Evolutionary conservation across 2,113 vertebrate species (phyloP), one percentile per base, ranked within the genome.

Genomic region (Amphiprion percula): DNA sequence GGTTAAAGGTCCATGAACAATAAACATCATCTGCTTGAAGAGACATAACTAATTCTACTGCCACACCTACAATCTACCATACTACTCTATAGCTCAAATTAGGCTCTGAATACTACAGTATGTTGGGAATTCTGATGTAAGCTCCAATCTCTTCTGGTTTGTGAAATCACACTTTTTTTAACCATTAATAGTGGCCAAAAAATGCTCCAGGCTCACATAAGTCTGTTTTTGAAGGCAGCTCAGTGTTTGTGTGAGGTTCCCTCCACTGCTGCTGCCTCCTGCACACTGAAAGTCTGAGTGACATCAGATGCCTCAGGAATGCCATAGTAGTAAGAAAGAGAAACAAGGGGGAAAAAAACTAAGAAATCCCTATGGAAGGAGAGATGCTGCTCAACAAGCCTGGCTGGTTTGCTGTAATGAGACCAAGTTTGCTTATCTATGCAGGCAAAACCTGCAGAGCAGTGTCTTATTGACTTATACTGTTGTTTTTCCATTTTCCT

Each of bases 221-320:
- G 41, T 41, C 39, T 41, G 39, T 50, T 14, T 59, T 63, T 54
- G 44, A 50, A 68, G 30, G 44, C 68, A 30, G 21, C 24, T 17
- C 10, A 26, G 55, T 21, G 33, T 30, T 28, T 23, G 56, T 47
- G 28, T 70, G 23, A 59, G 39, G 17, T 44, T 44, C 41, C 14
- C 41, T 37, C 33, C 33, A 37, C 33, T 37, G 33, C 33, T 30
- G 52, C 41, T 15, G 41, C 41, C 14, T 12, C 55, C 55, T 60
- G 46, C 14, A 41, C 54, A 12, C 10, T 23, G 21, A 71, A 64
- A 78, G 26, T 53, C 66, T 33, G 46, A 41, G 70, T 84, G 86
- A 89, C 87, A 72, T 82, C 56, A 77, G 67, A 84, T 0, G 33
- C 81, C 72, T 56, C 30, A 74, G 86, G 78, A 90, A 86, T 72